Evolutionary conservation across 2,797 vertebrate genomes (phyloP).

Genomic region (Takifugu ocellatus): DNA sequence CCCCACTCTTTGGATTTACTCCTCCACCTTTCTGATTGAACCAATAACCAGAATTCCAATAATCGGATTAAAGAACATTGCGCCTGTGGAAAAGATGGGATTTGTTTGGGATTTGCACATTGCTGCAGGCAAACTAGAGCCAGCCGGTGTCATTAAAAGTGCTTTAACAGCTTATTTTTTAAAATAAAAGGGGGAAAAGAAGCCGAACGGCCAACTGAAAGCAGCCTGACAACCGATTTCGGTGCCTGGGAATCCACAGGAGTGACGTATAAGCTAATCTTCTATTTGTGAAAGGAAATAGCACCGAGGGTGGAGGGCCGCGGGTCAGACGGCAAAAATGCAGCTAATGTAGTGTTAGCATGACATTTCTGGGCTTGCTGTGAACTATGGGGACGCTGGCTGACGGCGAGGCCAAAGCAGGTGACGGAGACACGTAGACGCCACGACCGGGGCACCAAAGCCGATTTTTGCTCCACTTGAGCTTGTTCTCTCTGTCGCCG

Average conservation of each 20-base stretch:
- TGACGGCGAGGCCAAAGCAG: conserved; percentile 18
- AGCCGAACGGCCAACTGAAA: conserved; percentile 13
- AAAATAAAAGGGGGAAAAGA: conserved; percentile 11
- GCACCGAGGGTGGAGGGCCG: conserved; percentile 38
- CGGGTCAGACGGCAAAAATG: conserved; percentile 44
- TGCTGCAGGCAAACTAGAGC: background rate
- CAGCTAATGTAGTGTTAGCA: conserved; percentile 46
- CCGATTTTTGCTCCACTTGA: conserved; percentile 40
- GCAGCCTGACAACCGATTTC: conserved; percentile 45
- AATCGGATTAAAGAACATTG: conserved; percentile 25
- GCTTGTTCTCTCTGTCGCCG: conserved; percentile 46
- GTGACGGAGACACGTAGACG: background rate
- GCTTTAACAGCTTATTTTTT: conserved; percentile 18
- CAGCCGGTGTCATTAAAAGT: conserved; percentile 5
- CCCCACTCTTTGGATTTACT: too few relatives aligned
- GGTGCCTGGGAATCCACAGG: conserved; percentile 42
- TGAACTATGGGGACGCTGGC: conserved; percentile 49
- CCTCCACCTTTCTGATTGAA: too few relatives aligned
- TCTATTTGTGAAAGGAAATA: conserved; percentile 64
- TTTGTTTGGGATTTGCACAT: too few relatives aligned
- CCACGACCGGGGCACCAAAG: conserved; percentile 3
- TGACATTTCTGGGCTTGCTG: conserved; percentile 48
- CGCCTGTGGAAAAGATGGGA: too few relatives aligned
- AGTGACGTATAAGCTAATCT: conserved; percentile 60
- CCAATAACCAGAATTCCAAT: background rate